Conservation (phyloP, 2,797 vertebrate species). For the Neopelma chrysocephalum region DNA sequence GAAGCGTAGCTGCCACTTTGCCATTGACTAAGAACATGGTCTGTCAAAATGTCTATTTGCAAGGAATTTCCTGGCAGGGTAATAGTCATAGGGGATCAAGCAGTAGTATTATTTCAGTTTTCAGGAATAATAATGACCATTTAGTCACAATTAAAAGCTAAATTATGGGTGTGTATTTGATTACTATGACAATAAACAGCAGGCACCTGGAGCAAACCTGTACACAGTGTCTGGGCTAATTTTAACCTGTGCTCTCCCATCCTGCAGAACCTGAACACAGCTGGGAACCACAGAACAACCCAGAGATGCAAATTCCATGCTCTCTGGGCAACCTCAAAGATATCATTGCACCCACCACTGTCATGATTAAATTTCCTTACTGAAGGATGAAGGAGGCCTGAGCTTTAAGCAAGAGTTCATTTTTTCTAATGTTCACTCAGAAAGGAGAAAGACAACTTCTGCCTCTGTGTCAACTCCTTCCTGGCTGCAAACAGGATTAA, state of each 20-base stretch:
- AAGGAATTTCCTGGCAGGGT: background rate
- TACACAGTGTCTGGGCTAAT: background rate
- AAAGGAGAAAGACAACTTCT: background rate
- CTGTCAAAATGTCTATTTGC: background rate
- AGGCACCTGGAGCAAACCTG: background rate
- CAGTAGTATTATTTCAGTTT: background rate
- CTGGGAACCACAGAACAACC: background rate
- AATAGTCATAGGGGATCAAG: background rate
- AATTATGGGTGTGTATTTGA: background rate
- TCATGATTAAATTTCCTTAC: background rate
- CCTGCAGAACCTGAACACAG: accelerated
- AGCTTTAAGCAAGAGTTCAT: background rate
- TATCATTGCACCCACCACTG: background rate
- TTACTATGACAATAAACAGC: background rate
- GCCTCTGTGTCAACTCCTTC: background rate
- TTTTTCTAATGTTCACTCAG: background rate
- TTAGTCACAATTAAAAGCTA: background rate
- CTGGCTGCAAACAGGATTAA: background rate
- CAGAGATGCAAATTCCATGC: background rate
- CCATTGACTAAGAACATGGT: background rate
- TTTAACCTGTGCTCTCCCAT: background rate
- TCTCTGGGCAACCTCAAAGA: background rate
- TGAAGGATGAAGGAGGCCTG: background rate
- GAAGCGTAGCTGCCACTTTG: background rate
- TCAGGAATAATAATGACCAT: background rate